phyloP scores from a whole-genome alignment of 2,888 invertebrate species.

The Mesoligia furuncula region DNA sequence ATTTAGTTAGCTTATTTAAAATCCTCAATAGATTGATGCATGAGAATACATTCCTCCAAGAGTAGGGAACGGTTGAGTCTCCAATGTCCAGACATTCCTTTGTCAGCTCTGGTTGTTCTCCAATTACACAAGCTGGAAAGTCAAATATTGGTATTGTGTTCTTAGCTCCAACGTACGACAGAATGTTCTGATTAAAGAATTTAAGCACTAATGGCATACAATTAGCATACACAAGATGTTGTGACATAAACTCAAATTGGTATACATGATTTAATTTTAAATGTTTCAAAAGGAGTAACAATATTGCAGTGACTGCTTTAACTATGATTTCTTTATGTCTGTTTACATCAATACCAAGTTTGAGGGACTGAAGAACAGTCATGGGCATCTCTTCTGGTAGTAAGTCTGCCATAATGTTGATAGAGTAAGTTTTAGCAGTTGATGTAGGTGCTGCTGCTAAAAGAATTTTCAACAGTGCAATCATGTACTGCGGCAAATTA shows the following conservation, averaged over 20 bases:
- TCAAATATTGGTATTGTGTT: conserved; percentile 98
- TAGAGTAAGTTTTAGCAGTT: conserved; percentile 98
- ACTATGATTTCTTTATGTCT: conserved; percentile 99
- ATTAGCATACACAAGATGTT: conserved; percentile 99
- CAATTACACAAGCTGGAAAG: conserved; percentile 98
- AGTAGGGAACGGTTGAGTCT: conserved; percentile 94
- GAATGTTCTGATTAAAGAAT: conserved; percentile 99
- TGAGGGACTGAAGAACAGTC: conserved; percentile 98
- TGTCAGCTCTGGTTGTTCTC: conserved; percentile 98
- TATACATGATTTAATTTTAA: conserved; percentile 99
- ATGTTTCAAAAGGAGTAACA: conserved; percentile 98
- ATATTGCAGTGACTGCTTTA: conserved; percentile 97
- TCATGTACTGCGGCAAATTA: conserved; percentile 99
- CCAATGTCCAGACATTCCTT: conserved; percentile 97
- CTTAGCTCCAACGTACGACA: conserved; percentile 98
- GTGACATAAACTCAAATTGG: conserved; percentile 99
- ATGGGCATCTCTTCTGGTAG: conserved; percentile 99
- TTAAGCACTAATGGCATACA: conserved; percentile 99
- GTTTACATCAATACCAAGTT: conserved; percentile 99
- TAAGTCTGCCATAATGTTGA: conserved; percentile 99
- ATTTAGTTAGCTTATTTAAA: conserved; percentile 99
- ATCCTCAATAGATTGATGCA: conserved; percentile 99
- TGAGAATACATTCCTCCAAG: conserved; percentile 99
- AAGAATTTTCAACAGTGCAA: conserved; percentile 98
- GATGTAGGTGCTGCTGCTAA: conserved; percentile 99